Conservation (phyloP, 2,113 vertebrate genomes). For the Ellobius talpinus region DNA sequence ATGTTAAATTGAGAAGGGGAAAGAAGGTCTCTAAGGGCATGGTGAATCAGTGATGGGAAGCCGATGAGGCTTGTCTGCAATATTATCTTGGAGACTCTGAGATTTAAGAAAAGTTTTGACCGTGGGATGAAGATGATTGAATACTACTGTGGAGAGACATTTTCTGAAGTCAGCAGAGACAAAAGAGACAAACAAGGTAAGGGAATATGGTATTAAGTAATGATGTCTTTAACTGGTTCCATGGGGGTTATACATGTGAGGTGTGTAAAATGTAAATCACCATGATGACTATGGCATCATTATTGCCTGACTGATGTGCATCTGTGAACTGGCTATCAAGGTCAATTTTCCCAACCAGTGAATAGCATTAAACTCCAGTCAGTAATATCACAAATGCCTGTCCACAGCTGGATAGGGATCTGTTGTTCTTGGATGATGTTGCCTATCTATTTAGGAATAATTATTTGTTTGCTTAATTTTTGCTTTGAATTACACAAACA, state of each 20-base stretch:
- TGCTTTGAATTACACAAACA: neutral
- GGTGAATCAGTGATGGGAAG: constrained; percentile 61
- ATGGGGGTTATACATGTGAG: neutral
- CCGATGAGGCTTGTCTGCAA: constrained; percentile 50
- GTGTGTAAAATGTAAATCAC: constrained; percentile 7
- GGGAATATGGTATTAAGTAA: neutral
- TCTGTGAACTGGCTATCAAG: neutral
- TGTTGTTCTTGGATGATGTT: neutral
- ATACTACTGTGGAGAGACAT: constrained; percentile 1
- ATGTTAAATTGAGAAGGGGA: constrained; percentile 64
- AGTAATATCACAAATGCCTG: neutral
- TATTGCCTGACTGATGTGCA: neutral
- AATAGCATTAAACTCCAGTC: neutral
- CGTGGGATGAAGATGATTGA: constrained; percentile 49
- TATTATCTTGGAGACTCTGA: constrained; percentile 50
- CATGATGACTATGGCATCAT: neutral
- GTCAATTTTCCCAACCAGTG: neutral
- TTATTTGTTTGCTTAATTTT: neutral
- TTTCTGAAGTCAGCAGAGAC: constrained; percentile 62
- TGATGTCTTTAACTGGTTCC: neutral
- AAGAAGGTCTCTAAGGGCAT: constrained; percentile 42
- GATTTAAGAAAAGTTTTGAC: constrained; percentile 56
- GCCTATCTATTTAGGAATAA: neutral
- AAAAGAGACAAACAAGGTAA: neutral
- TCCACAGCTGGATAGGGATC: neutral